Conservation (phyloP, 2,797 vertebrate species). For the Danio jaintianensis region DNA sequence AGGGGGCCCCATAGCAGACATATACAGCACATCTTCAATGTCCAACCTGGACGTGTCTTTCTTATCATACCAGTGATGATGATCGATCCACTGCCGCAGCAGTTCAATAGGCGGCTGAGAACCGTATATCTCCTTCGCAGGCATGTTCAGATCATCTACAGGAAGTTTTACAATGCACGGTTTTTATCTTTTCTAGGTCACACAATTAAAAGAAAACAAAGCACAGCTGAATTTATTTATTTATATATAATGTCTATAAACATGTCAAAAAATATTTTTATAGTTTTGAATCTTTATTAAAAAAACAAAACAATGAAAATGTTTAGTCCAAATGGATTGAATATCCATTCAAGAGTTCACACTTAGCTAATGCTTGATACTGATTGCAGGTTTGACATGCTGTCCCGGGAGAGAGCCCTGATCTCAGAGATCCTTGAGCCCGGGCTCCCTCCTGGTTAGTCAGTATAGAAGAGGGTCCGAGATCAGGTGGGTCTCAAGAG, state of each 20-base stretch:
- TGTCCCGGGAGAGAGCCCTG: no score
- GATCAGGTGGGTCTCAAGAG: no score
- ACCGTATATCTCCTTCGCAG: constrained; percentile 91
- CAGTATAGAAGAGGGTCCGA: no score
- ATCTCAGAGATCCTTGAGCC: no score
- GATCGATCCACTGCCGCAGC: constrained; percentile 91
- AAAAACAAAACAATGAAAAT: no score
- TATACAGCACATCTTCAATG: constrained; percentile 84
- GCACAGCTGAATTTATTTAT: not conserved
- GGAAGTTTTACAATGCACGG: constrained; percentile 29
- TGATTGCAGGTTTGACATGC: no score
- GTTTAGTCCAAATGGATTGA: no score
- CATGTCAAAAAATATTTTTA: no score
- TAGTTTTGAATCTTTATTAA: no score
- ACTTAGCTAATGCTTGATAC: no score
- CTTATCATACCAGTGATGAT: constrained; percentile 93
- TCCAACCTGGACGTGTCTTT: constrained; percentile 85
- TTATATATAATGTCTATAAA: not conserved
- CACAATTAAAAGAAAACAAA: not conserved
- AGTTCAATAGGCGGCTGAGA: constrained; percentile 95
- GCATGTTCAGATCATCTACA: constrained; percentile 96
- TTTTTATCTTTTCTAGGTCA: not conserved
- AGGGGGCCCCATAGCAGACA: constrained; percentile 94
- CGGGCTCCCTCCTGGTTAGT: no score
- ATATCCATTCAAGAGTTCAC: no score